Evolutionary conservation across 2,888 invertebrate species (phyloP).

Genomic region (Hirtodrosophila alboralis): DNA sequence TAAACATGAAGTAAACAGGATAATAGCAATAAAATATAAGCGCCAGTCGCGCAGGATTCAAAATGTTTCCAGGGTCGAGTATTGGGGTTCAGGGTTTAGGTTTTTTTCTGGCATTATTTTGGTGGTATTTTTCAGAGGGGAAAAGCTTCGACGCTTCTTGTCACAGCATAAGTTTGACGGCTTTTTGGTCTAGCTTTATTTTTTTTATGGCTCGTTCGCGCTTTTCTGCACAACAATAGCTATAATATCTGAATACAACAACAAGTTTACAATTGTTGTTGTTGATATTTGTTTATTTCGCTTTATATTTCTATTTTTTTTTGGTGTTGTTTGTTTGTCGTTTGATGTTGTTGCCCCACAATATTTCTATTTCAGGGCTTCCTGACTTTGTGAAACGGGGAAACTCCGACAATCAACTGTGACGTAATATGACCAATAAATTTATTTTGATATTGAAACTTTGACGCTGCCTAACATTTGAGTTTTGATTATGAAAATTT

Average conservation of each 20-base stretch:
- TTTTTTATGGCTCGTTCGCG: constrained; percentile 74
- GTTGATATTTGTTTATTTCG: constrained; percentile 70
- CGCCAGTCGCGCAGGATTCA: constrained; percentile 67
- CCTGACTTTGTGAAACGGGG: constrained; percentile 5
- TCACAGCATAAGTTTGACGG: constrained; percentile 75
- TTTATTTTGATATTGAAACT: constrained; percentile 41
- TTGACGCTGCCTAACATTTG: constrained; percentile 24
- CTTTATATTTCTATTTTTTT: constrained; percentile 30
- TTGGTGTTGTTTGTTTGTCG: constrained; percentile 23
- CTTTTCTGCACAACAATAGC: constrained; percentile 53
- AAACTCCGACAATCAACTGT: constrained; percentile 53
- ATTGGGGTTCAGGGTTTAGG: constrained; percentile 1
- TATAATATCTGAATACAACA: constrained; percentile 41
- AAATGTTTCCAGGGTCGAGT: constrained; percentile 34
- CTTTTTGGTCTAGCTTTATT: constrained; percentile 77
- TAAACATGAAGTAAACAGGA: constrained; percentile 82
- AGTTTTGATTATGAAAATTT: constrained; percentile 52
- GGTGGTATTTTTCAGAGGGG: constrained; percentile 7
- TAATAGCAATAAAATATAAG: constrained; percentile 82
- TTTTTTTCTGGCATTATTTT: neutral
- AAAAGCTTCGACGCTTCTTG: constrained; percentile 34
- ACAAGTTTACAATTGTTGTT: constrained; percentile 35
- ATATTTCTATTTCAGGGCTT: constrained; percentile 16
- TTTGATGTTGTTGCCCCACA: constrained; percentile 36
- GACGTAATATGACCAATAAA: constrained; percentile 77